A percentile compares a stretch with the other conserved stretches of the same genome.
These are phyloP conservation scores for Phodopus roborovskii DNA, from an alignment of 2,113 vertebrate species.

Conservation along the genomic window DNA sequence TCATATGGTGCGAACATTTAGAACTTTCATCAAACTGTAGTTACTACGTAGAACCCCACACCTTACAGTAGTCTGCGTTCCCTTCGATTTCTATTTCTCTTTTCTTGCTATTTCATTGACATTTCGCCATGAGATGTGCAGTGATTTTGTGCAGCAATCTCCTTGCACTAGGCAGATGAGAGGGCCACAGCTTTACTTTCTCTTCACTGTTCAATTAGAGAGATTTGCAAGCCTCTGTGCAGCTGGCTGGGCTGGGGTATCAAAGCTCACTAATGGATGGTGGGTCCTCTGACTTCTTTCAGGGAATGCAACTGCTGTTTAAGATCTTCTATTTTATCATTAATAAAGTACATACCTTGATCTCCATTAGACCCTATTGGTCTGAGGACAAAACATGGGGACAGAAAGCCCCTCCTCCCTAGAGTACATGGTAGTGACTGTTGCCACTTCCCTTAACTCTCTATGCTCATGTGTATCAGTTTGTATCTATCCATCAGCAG, in stretches of 20 bases:
- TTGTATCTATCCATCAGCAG: slow-evolving; percentile 3
- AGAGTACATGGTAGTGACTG: neutral
- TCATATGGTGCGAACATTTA: neutral
- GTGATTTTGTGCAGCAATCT: too few relatives aligned
- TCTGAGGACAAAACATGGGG: neutral
- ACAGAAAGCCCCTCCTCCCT: neutral
- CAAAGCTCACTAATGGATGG: neutral
- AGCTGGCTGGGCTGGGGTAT: neutral
- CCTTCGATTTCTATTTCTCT: neutral
- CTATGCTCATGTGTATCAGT: neutral
- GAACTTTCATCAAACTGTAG: neutral
- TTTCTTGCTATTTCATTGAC: neutral
- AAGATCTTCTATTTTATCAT: neutral
- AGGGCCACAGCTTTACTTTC: neutral
- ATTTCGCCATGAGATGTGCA: too few relatives aligned
- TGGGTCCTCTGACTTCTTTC: neutral
- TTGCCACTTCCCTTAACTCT: neutral
- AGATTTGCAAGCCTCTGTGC: neutral
- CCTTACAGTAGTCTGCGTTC: neutral
- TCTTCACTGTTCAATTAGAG: neutral
- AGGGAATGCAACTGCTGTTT: neutral
- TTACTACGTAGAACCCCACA: neutral
- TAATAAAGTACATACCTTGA: neutral
- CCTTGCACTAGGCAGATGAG: neutral
- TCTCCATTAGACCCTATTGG: neutral